Evolutionary conservation across 2,113 vertebrate genomes (phyloP).

Genomic region (Lepus europaeus): DNA sequence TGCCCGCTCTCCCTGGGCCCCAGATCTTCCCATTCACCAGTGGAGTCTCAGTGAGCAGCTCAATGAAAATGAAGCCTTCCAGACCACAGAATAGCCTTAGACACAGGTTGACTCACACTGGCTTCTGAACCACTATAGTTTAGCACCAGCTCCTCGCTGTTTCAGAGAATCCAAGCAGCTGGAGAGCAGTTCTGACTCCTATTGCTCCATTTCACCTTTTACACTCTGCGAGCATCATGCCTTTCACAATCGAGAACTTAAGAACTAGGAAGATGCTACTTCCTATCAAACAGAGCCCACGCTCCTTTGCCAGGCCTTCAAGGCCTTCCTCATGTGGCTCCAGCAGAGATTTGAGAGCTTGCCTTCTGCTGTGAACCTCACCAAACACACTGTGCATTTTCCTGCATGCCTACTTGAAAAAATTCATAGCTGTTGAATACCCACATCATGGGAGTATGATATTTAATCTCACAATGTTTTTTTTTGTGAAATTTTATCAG

Average conservation of each 20-base stretch:
- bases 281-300: not conserved
- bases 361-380: not conserved
- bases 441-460: not conserved
- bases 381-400: not conserved
- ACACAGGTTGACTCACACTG: accelerated
- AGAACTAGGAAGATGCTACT: not conserved
- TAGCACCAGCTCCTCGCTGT: not conserved
- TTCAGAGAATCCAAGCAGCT: not conserved
- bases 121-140: accelerated
- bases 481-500: not conserved
- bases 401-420: not conserved
- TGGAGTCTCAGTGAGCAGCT: not conserved
- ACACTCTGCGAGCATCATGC: not conserved
- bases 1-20: not conserved
- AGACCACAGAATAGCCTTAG: accelerated
- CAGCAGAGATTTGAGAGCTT: not conserved
- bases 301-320: not conserved
- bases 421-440: not conserved
- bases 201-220: not conserved
- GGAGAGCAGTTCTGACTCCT: not conserved
- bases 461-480: not conserved
- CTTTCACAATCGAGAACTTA: not conserved
- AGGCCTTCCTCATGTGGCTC: not conserved
- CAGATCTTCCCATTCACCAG: not conserved
- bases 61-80: not conserved